phyloP scores from a whole-genome alignment of 1,140 invertebrate species.

The Diplogasteroides magnus region DNA sequence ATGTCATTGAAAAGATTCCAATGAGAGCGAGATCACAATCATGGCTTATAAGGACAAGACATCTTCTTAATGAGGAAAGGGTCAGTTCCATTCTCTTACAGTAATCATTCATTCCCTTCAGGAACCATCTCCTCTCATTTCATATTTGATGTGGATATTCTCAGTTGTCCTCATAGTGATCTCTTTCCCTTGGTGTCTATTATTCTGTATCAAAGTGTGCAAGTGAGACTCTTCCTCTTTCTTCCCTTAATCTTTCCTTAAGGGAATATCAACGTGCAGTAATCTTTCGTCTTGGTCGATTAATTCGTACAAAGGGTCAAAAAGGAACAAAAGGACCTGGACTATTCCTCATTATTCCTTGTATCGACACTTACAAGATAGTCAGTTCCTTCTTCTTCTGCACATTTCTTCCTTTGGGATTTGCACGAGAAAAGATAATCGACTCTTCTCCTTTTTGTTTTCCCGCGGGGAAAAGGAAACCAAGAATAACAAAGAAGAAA shows the following conservation, averaged over 20 bases:
- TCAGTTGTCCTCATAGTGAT: constrained; percentile 41
- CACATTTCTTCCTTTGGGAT: not conserved
- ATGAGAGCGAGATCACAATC: constrained; percentile 53
- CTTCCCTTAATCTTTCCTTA: constrained; percentile 1
- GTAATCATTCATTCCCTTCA: constrained; percentile 10
- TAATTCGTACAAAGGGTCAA: constrained; percentile 26
- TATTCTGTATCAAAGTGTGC: constrained; percentile 49
- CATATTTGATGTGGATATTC: constrained; percentile 39
- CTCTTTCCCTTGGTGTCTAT: constrained; percentile 45
- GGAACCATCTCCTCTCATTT: constrained; percentile 40
- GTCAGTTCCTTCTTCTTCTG: constrained; percentile 34
- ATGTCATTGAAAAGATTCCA: constrained; percentile 54
- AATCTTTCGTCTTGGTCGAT: constrained; percentile 48
- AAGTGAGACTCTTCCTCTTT: constrained; percentile 36
- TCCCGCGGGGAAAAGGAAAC: not conserved
- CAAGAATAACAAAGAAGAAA: not conserved
- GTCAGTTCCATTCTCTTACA: constrained; percentile 27
- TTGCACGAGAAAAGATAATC: not conserved
- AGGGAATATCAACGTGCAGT: constrained; percentile 54
- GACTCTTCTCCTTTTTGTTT: not conserved
- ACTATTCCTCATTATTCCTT: constrained; percentile 57
- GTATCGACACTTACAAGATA: constrained; percentile 56
- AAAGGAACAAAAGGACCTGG: constrained; percentile 51
- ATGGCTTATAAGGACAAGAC: constrained; percentile 53
- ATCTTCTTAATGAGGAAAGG: constrained; percentile 52